A percentile compares a stretch with the other conserved stretches of the same genome.
Conservation (phyloP, 2,113 vertebrate genomes). For the Edolisoma coerulescens region DNA sequence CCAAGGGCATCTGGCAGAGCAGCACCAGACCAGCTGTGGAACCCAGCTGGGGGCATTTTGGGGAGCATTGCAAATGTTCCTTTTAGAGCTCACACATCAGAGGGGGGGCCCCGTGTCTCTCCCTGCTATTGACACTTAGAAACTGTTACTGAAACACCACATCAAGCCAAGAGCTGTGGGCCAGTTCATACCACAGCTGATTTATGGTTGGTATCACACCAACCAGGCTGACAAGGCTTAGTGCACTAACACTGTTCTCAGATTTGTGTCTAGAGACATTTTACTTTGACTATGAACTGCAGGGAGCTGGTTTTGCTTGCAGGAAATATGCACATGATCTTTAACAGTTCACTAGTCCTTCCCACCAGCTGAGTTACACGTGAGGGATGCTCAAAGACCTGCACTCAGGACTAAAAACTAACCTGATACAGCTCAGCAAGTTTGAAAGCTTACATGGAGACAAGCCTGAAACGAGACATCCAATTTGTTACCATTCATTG, state of each 20-base stretch:
- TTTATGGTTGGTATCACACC: background rate
- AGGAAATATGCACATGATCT: rapidly evolving
- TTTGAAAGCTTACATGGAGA: background rate
- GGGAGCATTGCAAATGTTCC: rapidly evolving
- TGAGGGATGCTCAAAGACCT: background rate
- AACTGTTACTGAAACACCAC: background rate
- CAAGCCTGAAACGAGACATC: background rate
- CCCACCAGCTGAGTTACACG: background rate
- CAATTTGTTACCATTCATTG: background rate
- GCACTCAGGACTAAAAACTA: background rate
- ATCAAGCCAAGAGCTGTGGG: background rate
- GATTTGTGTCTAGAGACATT: background rate
- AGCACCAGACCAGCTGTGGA: background rate
- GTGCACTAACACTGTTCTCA: background rate
- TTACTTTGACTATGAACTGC: background rate
- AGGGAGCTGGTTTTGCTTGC: background rate
- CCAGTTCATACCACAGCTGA: background rate
- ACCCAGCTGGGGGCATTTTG: background rate
- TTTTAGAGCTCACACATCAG: background rate
- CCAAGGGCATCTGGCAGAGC: background rate
- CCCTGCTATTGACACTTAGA: background rate
- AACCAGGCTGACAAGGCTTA: background rate
- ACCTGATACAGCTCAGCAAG: background rate
- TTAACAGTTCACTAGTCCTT: background rate
- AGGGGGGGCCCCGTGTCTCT: background rate